Evolutionary conservation across 2,113 vertebrate species (phyloP).

Genomic region (Cervus canadensis): DNA sequence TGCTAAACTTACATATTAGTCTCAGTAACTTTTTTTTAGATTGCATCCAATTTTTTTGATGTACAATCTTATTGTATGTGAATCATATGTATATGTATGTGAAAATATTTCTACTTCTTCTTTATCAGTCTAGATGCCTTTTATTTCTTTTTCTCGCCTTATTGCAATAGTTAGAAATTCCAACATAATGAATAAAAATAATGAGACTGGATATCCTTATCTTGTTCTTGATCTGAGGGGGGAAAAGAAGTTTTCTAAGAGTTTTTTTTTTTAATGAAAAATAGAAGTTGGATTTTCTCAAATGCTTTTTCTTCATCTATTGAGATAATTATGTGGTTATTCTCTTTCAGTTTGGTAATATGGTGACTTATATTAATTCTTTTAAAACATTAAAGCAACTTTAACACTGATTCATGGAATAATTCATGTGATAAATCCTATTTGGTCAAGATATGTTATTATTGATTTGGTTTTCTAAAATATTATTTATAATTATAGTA

Average conservation of each 20-base stretch:
- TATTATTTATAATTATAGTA: neutral
- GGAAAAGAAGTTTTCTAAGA: neutral
- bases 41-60: neutral
- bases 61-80: neutral
- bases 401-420: neutral
- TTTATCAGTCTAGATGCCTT: neutral
- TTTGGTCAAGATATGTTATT: neutral
- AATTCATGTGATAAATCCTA: neutral
- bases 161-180: neutral
- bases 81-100: neutral
- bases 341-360: neutral
- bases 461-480: neutral
- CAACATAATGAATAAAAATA: neutral
- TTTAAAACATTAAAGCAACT: conserved; percentile 22
- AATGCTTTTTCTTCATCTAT: neutral
- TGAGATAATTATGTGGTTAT: neutral
- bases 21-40: neutral
- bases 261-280: neutral
- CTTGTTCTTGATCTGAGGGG: neutral
- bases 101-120: neutral
- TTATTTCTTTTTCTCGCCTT: conserved; percentile 17
- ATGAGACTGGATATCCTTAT: neutral
- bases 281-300: neutral
- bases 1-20: neutral
- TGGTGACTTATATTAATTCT: neutral